Evolutionary conservation across 2,113 vertebrate species (phyloP), one percentile per base, ranked within the genome.

Genomic region (Petaurus breviceps): DNA sequence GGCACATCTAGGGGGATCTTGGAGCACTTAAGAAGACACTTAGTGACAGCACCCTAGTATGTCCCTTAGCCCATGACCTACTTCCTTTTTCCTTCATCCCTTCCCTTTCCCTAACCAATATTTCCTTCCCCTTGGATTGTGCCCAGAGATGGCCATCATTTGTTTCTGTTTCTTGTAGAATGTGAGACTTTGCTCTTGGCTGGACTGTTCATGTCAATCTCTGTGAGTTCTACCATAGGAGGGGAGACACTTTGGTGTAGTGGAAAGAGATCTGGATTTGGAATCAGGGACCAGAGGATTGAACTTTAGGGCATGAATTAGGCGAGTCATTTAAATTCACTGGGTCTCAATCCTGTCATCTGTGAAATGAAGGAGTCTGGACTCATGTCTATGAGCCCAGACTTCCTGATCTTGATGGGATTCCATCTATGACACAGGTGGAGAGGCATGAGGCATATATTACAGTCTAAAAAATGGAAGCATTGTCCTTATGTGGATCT

Each of bases 81-180:
- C 77, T 92, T 97, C 61, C 51, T 68, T 54, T 46, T 90, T 89
- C 91, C 12, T 93, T 94, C 90, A 53, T 31, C n/a, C 50, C 94
- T 95, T 91, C 90, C 24, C 31, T 54, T 96, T 94, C 93, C 51
- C 84, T 94, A 84, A 57, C 49, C 28, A 14, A 31, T 25, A 4
- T 91, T 77, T 22, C 90, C 91, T 54, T 51, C 11, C n/a, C 7
- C 37, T 84, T 84, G 19, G n/a, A 7, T 43, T 84, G 68, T 84
- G 0, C n/a, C 68, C 68, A 84, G n/a, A 84, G 68, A 43, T 43
- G n/a, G n/a, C 68, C 68, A 19, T 22, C 19, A 84, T 43, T 84
- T 77, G 37, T n/a, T 84, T 77, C 37, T 43, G 68, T 43, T 43
- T 84, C n/a, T 43, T 43, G 37, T 43, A 84, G 68, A 43, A 84